Evolutionary conservation across 37 sponge, comb jelly and placozoan species (phyloP).

Genomic region (Tethya wilhelma): DNA sequence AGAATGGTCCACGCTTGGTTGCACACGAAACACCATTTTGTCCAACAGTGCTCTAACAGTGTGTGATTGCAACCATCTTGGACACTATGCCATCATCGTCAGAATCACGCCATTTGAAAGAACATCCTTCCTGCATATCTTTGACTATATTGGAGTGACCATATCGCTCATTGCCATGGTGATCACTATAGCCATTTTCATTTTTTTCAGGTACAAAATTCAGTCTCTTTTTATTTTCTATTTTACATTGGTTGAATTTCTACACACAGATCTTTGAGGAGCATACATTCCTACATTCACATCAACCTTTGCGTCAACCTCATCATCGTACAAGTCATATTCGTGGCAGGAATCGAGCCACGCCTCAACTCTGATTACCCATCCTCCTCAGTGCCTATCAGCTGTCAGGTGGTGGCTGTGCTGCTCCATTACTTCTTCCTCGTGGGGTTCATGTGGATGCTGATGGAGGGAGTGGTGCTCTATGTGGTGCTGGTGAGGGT

Average conservation of each 20-base stretch:
- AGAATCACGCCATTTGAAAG: too few species aligned
- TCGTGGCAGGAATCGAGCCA: constrained; percentile 30
- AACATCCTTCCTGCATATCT: too few species aligned
- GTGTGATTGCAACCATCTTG: too few species aligned
- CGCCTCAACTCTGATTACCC: background rate
- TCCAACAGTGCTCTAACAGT: too few species aligned
- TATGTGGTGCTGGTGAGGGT: constrained; percentile 58
- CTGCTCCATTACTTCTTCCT: constrained; percentile 58
- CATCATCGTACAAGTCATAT: constrained; percentile 48
- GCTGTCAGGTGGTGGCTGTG: constrained; percentile 37
- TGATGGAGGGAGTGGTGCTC: constrained; percentile 78
- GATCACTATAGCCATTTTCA: too few species aligned
- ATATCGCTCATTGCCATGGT: too few species aligned
- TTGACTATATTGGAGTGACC: too few species aligned
- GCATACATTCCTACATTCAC: constrained; percentile 48
- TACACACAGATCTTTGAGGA: constrained; percentile 39
- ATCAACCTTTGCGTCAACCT: constrained; percentile 54
- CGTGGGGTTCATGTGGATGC: constrained; percentile 80
- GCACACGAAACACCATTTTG: too few species aligned
- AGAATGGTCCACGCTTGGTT: too few species aligned
- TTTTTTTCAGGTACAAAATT: background rate
- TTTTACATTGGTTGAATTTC: background rate
- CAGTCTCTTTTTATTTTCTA: background rate
- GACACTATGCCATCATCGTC: too few species aligned
- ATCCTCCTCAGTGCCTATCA: background rate